phyloP scores from a whole-genome alignment of 2,797 vertebrate species.

The Myotis daubentonii region DNA sequence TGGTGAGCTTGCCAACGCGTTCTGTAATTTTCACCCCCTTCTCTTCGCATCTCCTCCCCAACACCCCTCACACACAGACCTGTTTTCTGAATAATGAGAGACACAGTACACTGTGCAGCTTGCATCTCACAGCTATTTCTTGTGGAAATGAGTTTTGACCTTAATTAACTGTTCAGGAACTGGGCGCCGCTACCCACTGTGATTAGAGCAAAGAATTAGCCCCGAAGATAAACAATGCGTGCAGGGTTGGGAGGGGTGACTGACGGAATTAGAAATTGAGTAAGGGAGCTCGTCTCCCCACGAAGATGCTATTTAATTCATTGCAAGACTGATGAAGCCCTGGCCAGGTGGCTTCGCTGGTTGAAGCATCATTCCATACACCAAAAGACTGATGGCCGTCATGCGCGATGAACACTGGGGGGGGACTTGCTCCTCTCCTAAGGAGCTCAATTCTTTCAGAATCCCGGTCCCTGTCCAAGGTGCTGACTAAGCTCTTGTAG shows the following conservation, averaged over 20 bases:
- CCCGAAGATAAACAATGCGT: not conserved
- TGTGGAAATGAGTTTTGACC: slow-evolving; percentile 62
- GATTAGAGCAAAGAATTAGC: slow-evolving; percentile 54
- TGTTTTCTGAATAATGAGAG: not conserved
- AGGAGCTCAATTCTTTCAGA: not conserved
- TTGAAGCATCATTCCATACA: too few species aligned
- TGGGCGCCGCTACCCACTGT: not conserved
- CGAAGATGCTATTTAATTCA: not conserved
- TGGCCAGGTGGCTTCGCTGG: too few species aligned
- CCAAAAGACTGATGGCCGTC: not conserved
- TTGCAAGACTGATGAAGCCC: not conserved
- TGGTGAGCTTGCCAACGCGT: not conserved
- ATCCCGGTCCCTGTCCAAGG: not conserved
- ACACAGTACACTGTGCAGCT: not conserved
- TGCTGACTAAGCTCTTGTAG: not conserved
- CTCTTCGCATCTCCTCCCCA: not conserved
- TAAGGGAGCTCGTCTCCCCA: not conserved
- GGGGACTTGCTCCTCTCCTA: not conserved
- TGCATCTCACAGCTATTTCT: not conserved
- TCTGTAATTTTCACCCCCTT: not conserved
- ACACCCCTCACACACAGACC: not conserved
- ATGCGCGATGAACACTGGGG: not conserved
- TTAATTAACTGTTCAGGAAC: slow-evolving; percentile 65
- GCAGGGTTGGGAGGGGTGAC: not conserved
- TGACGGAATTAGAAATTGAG: not conserved